A percentile compares a stretch with the other conserved stretches of the same genome.
Conservation (phyloP, 1,140 invertebrate species). For the Agrilus planipennis region DNA sequence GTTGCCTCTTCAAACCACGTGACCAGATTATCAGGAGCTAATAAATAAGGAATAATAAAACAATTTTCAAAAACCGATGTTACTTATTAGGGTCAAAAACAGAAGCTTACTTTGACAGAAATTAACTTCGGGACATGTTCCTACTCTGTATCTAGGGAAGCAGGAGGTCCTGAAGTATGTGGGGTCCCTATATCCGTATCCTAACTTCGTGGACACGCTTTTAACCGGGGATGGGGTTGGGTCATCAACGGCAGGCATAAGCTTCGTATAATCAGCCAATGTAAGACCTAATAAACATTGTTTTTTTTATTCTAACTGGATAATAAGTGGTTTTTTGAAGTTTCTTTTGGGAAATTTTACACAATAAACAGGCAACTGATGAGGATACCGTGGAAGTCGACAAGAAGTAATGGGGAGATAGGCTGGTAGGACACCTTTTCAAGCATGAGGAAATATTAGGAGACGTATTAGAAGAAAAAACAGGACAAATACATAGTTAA, state of each 20-base stretch:
- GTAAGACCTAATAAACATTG: constrained; percentile 31
- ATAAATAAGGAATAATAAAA: constrained; percentile 6
- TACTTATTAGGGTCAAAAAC: neutral
- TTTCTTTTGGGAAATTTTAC: too few relatives aligned
- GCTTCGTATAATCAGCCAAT: constrained; percentile 29
- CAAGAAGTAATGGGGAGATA: too few relatives aligned
- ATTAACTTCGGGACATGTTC: constrained; percentile 31
- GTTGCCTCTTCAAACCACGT: constrained; percentile 40
- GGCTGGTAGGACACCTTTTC: too few relatives aligned
- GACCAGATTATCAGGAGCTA: constrained; percentile 34
- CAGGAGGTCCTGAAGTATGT: constrained; percentile 33
- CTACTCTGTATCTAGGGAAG: constrained; percentile 30
- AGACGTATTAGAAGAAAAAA: too few relatives aligned
- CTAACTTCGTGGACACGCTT: constrained; percentile 27
- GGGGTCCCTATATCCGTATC: constrained; percentile 35
- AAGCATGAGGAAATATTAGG: too few relatives aligned
- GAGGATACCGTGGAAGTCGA: too few relatives aligned
- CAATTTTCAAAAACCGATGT: neutral
- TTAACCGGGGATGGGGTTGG: constrained; percentile 33
- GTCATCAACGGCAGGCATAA: constrained; percentile 35
- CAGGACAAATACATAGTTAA: too few relatives aligned
- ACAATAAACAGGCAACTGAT: too few relatives aligned
- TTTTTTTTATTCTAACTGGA: too few relatives aligned
- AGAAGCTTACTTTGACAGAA: constrained; percentile 28
- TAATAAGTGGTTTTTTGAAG: too few relatives aligned